Evolutionary conservation across 2,797 vertebrate species (phyloP).

Genomic region (Nannoperca australis): DNA sequence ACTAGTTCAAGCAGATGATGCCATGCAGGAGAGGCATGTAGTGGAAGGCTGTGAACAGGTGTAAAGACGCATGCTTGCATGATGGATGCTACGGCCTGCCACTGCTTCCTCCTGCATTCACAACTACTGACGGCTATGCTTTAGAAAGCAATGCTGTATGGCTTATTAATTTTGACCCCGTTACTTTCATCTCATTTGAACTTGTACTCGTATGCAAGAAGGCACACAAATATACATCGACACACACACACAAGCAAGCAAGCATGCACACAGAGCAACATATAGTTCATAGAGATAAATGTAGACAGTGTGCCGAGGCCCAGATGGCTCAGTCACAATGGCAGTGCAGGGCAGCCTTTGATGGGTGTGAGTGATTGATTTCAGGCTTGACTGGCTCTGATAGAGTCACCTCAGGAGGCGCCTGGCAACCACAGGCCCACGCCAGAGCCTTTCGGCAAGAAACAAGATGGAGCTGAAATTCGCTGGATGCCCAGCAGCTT

Average conservation of each 20-base stretch:
- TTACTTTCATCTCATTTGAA: conserved; percentile 29
- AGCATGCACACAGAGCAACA: conserved; percentile 46
- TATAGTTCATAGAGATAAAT: conserved; percentile 82
- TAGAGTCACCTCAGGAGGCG: conserved; percentile 90
- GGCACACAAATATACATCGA: conserved; percentile 9
- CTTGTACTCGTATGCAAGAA: background rate
- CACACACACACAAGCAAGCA: conserved; percentile 37
- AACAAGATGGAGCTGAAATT: conserved; percentile 84
- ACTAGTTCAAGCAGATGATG: conserved; percentile 71
- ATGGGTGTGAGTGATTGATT: conserved; percentile 92
- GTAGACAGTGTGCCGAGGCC: conserved; percentile 84
- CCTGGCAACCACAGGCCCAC: conserved; percentile 84
- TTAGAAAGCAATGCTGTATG: conserved; percentile 23
- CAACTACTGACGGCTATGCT: conserved; percentile 29
- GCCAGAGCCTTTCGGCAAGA: conserved; percentile 83
- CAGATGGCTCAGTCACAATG: conserved; percentile 89
- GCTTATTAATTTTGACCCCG: conserved; percentile 17
- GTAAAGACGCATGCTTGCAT: conserved; percentile 53
- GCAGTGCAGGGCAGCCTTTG: conserved; percentile 86
- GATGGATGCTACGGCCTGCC: conserved; percentile 62
- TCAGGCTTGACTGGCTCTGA: conserved; percentile 91
- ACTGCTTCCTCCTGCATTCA: conserved; percentile 50
- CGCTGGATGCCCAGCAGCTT: conserved; percentile 80
- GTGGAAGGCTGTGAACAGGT: conserved; percentile 68
- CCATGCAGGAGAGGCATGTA: conserved; percentile 71